A percentile compares a stretch with the other conserved stretches of the same genome.
phyloP scores from a whole-genome alignment of 2,888 invertebrate genomes.

The Drosophila mettleri region DNA sequence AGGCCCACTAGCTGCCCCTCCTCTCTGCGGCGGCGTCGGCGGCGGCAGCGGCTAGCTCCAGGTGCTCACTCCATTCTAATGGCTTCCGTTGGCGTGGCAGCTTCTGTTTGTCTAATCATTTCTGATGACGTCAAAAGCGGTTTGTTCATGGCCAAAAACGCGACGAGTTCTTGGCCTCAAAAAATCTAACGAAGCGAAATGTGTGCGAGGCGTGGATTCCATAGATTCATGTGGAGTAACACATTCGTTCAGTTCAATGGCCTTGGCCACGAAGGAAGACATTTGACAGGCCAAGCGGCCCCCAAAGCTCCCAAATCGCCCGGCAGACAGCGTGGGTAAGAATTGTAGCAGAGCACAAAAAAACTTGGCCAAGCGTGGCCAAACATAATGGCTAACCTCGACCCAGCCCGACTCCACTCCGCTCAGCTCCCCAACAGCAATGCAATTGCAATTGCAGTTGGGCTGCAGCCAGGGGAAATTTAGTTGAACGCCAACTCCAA shows the following conservation, averaged over 20 bases:
- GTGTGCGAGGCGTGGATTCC: constrained; percentile 16
- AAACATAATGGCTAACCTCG: constrained; percentile 52
- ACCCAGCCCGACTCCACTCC: background rate
- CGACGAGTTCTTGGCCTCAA: constrained; percentile 70
- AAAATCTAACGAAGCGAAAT: constrained; percentile 3
- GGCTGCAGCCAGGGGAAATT: constrained; percentile 52
- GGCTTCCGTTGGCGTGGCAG: constrained; percentile 74
- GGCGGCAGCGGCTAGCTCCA: constrained; percentile 2
- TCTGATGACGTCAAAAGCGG: constrained; percentile 70
- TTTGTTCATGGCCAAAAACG: constrained; percentile 72
- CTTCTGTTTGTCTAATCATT: constrained; percentile 61
- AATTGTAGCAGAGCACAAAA: constrained; percentile 21
- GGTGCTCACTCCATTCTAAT: constrained; percentile 50
- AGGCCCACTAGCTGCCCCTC: constrained; percentile 29
- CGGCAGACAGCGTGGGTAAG: constrained; percentile 64
- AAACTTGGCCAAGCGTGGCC: constrained; percentile 68
- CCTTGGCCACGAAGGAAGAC: constrained; percentile 56
- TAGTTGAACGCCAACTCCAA: constrained; percentile 43
- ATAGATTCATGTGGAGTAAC: constrained; percentile 58
- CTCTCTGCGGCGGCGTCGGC: constrained; percentile 9
- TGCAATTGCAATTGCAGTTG: constrained; percentile 51
- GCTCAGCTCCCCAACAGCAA: constrained; percentile 8
- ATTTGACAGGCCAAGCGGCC: constrained; percentile 43
- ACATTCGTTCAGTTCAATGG: constrained; percentile 64
- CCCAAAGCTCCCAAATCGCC: constrained; percentile 15